Percentiles rank a stretch among this genome's conserved stretches.
These are phyloP conservation scores for Sternotherus odoratus DNA, from an alignment of 2,797 vertebrate species.

Conservation along the genomic window DNA sequence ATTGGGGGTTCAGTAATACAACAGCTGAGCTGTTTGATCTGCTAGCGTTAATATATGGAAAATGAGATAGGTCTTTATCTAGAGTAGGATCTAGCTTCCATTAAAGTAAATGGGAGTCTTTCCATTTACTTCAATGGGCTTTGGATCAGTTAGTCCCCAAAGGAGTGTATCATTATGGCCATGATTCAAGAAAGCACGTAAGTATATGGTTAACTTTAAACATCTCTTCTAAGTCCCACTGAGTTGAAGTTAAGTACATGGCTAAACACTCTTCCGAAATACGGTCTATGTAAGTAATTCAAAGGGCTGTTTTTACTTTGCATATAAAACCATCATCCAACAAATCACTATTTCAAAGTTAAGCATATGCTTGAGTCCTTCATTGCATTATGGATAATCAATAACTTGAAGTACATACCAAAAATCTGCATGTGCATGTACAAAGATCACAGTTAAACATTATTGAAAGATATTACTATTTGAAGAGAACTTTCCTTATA, in stretches of 20 bases:
- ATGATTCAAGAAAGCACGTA: too few relatives aligned
- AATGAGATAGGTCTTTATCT: too few relatives aligned
- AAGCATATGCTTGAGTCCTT: background rate
- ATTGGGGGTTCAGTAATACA: too few relatives aligned
- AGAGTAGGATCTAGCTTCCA: too few relatives aligned
- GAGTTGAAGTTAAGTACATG: background rate
- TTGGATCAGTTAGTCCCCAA: too few relatives aligned
- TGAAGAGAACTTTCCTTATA: background rate
- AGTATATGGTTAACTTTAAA: background rate
- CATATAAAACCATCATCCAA: background rate
- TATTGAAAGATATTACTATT: background rate
- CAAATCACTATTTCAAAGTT: background rate
- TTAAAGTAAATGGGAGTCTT: too few relatives aligned
- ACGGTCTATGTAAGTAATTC: background rate
- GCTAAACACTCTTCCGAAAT: background rate
- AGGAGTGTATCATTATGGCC: too few relatives aligned
- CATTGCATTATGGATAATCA: too few relatives aligned
- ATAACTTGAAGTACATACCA: background rate
- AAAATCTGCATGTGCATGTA: background rate
- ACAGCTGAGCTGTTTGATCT: too few relatives aligned
- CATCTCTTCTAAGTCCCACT: background rate
- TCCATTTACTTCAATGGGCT: too few relatives aligned
- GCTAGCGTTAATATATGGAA: too few relatives aligned
- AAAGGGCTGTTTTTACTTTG: background rate
- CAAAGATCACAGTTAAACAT: background rate